These are phyloP conservation scores for Oncorhynchus nerka DNA, from an alignment of 2,113 vertebrate species.

Conservation along the genomic window DNA sequence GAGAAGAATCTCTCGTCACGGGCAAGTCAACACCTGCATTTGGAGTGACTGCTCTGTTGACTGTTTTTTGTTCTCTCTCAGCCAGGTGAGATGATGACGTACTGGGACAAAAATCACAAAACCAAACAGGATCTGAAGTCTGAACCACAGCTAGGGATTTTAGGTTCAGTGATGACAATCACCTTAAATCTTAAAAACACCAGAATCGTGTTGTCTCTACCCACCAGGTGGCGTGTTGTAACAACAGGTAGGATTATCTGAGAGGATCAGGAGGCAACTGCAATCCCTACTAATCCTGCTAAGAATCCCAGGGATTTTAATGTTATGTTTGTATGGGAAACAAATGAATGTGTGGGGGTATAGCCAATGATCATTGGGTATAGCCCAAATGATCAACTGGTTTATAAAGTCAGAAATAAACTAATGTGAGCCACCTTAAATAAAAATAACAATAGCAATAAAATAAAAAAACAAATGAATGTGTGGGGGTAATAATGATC, in stretches of 20 bases:
- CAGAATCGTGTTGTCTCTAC: background rate
- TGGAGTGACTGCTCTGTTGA: background rate
- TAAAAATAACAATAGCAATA: too few species aligned
- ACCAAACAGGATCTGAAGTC: background rate
- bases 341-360: too few species aligned
- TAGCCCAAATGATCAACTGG: too few species aligned
- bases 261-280: background rate
- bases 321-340: too few species aligned
- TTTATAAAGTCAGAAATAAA: too few species aligned
- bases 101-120: background rate
- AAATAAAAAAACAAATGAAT: too few species aligned
- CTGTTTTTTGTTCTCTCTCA: background rate
- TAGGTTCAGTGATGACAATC: background rate
- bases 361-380: too few species aligned
- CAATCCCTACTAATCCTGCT: background rate
- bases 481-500: too few species aligned
- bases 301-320: background rate
- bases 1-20: background rate
- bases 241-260: background rate
- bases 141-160: background rate
- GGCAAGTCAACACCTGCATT: slow-evolving; percentile 5
- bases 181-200: background rate
- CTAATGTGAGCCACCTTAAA: too few species aligned
- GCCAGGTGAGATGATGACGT: background rate
- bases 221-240: background rate